Evolutionary conservation across 2,888 invertebrate species (phyloP), one percentile per base, ranked within the genome.

Genomic region (Sussaba pulchella): DNA sequence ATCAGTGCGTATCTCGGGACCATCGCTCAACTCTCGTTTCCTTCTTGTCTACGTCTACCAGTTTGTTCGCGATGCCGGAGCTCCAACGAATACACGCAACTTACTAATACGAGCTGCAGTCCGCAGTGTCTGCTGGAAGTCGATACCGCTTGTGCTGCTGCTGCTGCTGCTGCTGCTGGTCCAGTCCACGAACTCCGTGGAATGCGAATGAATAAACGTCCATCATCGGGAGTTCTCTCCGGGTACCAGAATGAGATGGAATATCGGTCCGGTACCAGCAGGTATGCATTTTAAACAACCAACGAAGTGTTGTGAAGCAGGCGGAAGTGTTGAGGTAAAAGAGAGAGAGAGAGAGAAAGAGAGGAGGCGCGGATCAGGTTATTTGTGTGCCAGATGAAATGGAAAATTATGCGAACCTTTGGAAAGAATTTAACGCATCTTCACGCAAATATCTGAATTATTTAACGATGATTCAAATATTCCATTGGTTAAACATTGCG

Each of bases 1-100:
- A 87, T 86, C 85, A 87, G 87, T 85, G 90, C 89, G 88, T 88
- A 87, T 87, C 89, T 81, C 78, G 64, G 80, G 85, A 84, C 81
- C 83, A 86, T 85, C 86, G 81, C 85, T 82, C 87, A 83, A 81
- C 75, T 80, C 80, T 76, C 77, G 47, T 80, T 63, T 66, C 39
- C 19, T n/a, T 10, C 21, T 36, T 45, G 21, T 69, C 45, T 36
- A 12, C 43, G 52, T 67, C 57, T 52, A 70, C 45, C 31, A 21
- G 54, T 43, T 43, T 66, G 45, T 67, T 70, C 45, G 63, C 59
- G 72, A 72, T 71, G 54, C 74, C 43, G 24, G 64, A n/a, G 47
- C 50, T 64, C 64, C 69, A 73, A 66, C 70, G 69, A 57, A 67
- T 75, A 45, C 80, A 77, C 73, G 81, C 76, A 81, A 77, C 82